phyloP scores from a whole-genome alignment of 2,113 vertebrate species.

The Thermophis baileyi region DNA sequence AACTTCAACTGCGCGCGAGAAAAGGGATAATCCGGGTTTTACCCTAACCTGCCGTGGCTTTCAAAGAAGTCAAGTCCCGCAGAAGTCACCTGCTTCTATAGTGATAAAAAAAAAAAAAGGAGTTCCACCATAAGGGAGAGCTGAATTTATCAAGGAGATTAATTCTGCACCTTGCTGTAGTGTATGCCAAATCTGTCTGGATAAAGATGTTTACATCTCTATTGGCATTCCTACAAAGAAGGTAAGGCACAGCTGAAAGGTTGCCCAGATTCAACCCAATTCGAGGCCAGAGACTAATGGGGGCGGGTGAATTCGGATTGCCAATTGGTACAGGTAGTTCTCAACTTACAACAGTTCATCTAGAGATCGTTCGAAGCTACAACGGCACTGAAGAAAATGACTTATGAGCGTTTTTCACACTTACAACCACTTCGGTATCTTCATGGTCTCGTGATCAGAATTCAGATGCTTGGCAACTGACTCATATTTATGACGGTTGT shows the following conservation, averaged over 20 bases:
- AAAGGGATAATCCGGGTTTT: slow-evolving; percentile 28
- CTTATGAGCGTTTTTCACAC: no score
- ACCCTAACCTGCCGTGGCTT: slow-evolving; percentile 6
- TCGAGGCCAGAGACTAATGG: neutral
- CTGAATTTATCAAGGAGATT: slow-evolving; percentile 46
- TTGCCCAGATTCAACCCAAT: neutral
- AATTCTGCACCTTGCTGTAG: slow-evolving; percentile 36
- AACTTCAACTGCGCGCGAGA: slow-evolving; percentile 19
- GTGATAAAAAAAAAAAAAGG: slow-evolving; percentile 18
- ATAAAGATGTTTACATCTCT: slow-evolving; percentile 25
- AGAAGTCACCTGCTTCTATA: neutral
- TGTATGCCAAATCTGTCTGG: neutral
- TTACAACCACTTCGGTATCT: no score
- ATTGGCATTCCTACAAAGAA: slow-evolving; percentile 23
- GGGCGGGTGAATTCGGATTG: neutral
- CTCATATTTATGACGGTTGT: no score
- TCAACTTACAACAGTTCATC: neutral
- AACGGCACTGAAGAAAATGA: neutral
- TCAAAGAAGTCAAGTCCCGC: slow-evolving; percentile 28
- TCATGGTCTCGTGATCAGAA: no score
- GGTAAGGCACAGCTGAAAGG: neutral
- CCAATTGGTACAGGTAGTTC: neutral
- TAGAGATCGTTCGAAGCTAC: neutral
- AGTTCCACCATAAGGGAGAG: slow-evolving; percentile 40
- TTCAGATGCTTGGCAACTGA: no score